Base-by-base conservation (phyloP, 1,140 invertebrate genomes). In the Megathymus violae region DNA sequence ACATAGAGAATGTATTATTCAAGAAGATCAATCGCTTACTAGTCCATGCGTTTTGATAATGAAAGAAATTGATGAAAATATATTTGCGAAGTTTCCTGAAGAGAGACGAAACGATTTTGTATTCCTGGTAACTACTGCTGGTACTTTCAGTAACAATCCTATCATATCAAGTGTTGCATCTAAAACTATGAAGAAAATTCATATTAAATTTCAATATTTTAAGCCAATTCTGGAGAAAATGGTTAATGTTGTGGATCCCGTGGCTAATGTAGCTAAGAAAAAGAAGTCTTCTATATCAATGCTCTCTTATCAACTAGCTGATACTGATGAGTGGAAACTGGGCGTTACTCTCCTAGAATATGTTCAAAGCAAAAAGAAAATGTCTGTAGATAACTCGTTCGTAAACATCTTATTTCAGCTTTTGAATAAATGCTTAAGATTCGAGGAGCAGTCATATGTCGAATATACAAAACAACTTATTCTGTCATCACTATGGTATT, bases 381-480 rank as follows among this genome's bases (percentile, higher is more conserved):
- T 97, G 62, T 88, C 92, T 0, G 78, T 93, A 0, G 94, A 95
- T 67, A 92, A 94, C 17, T 54, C 93, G 0, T 91, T 98, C 2
- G 89, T 98, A 4, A 93, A 94, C 0, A 71, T 94, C n/a, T 82
- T 98, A 3, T 98, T 98, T 73, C 94, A 95, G 51, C 79, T 98
- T n/a, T 81, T 99, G 4, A 94, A 95, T 67, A 94, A 94, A 68
- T 97, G 95, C 77, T 91, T 97, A 59, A 93, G 94, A 58, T 94
- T 97, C 62, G 96, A 98, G 70, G 95, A 97, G 71, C 96, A 97
- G 71, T 94, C 94, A 14, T 93, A 94, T n/a, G 93, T 96, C 0
- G 97, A 98, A 83, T 98, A 98, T 78, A 93, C 95, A 0, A 98
- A 98, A 85, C 97, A 99, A 77, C 82, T 98, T 7, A 91, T 97